Conservation (phyloP, 2,888 invertebrate species). For the Syritta pipiens region DNA sequence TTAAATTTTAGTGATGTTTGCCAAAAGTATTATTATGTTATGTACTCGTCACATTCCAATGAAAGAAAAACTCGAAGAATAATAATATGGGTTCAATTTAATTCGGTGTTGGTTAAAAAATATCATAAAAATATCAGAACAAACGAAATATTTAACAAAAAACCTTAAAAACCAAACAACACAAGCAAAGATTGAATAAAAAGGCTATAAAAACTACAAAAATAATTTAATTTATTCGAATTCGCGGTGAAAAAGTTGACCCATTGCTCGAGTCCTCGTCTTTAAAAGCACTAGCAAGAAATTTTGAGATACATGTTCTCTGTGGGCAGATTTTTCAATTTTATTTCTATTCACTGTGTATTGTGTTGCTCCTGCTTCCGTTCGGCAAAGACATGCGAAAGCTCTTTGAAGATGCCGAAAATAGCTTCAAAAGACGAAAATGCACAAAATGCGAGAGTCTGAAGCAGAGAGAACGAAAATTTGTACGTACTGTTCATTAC, state of each 20-base stretch:
- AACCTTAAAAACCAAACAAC: background rate
- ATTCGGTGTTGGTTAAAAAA: too few relatives aligned
- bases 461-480: too few relatives aligned
- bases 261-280: slow-evolving; percentile 61
- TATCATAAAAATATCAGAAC: background rate
- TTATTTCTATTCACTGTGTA: too few relatives aligned
- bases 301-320: slow-evolving; percentile 8
- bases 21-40: slow-evolving; percentile 58
- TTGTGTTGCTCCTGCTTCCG: too few relatives aligned
- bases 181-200: background rate
- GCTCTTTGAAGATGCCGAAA: too few relatives aligned
- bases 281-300: slow-evolving; percentile 52
- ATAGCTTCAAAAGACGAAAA: too few relatives aligned
- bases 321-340: slow-evolving; percentile 11
- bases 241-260: slow-evolving; percentile 38
- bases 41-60: slow-evolving; percentile 47
- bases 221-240: slow-evolving; percentile 38
- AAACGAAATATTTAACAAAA: background rate
- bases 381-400: too few relatives aligned
- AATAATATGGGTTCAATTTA: too few relatives aligned
- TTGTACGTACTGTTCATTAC: too few relatives aligned
- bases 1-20: slow-evolving; percentile 38
- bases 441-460: too few relatives aligned
- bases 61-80: too few relatives aligned
- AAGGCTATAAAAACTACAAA: slow-evolving; percentile 6